phyloP scores from a whole-genome alignment of 2,888 invertebrate genomes.

The Pheosia gnoma region DNA sequence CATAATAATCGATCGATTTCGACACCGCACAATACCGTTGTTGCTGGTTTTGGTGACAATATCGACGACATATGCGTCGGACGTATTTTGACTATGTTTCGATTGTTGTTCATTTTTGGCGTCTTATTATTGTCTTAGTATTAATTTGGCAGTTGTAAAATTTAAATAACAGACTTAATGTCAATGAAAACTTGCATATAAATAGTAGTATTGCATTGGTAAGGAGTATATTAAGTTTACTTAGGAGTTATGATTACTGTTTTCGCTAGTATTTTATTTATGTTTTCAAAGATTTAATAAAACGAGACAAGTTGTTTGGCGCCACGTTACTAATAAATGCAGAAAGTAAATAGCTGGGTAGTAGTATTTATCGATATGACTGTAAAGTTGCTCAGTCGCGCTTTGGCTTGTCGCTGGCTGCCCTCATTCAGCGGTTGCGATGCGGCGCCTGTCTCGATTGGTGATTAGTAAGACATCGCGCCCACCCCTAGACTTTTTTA shows the following conservation, averaged over 20 bases:
- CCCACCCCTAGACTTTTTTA: slow-evolving; percentile 72
- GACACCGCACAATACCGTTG: slow-evolving; percentile 46
- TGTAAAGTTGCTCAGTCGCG: slow-evolving; percentile 48
- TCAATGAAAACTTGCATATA: background rate
- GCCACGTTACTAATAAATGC: slow-evolving; percentile 27
- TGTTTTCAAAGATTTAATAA: slow-evolving; percentile 6
- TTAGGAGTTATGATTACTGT: no score
- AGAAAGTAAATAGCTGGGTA: slow-evolving; percentile 37
- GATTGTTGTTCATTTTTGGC: background rate
- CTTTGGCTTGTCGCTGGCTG: slow-evolving; percentile 59
- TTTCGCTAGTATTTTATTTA: no score
- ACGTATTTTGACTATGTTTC: slow-evolving; percentile 30
- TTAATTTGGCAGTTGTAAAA: background rate
- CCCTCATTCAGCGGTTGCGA: slow-evolving; percentile 60
- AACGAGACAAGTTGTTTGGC: slow-evolving; percentile 16
- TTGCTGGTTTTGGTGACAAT: slow-evolving; percentile 42
- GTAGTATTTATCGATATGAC: slow-evolving; percentile 62
- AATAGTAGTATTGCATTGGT: background rate
- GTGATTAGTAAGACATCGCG: slow-evolving; percentile 58
- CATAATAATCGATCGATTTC: slow-evolving; percentile 57
- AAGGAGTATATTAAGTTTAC: background rate
- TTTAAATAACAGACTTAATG: background rate
- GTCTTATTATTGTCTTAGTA: background rate
- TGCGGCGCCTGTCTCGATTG: slow-evolving; percentile 65
- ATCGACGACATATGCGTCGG: slow-evolving; percentile 27